phyloP scores from a whole-genome alignment of 2,888 invertebrate genomes.

The Bembecia ichneumoniformis region DNA sequence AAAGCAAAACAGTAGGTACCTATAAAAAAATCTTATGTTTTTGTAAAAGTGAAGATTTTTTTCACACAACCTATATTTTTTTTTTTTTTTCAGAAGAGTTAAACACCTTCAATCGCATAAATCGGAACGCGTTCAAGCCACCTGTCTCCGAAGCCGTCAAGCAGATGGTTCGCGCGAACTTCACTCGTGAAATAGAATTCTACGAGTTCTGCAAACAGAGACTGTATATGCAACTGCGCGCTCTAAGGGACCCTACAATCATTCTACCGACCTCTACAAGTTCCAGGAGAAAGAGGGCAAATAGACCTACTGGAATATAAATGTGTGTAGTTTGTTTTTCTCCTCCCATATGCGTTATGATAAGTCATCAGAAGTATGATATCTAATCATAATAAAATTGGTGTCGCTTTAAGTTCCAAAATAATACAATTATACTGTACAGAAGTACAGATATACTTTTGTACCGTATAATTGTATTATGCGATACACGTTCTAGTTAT shows the following conservation, averaged over 20 bases:
- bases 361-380: too few relatives aligned
- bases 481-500: too few relatives aligned
- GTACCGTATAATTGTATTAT: too few relatives aligned
- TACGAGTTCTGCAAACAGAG: slow-evolving; percentile 92
- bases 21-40: too few relatives aligned
- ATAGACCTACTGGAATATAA: slow-evolving; percentile 14
- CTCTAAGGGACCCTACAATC: slow-evolving; percentile 72
- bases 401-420: too few relatives aligned
- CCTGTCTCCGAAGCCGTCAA: slow-evolving; percentile 89
- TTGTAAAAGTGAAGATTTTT: too few relatives aligned
- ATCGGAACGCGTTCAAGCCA: slow-evolving; percentile 89
- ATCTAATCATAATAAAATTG: too few relatives aligned
- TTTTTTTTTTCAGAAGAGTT: slow-evolving; percentile 75
- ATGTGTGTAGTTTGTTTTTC: not conserved
- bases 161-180: slow-evolving; percentile 86
- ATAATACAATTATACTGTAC: too few relatives aligned
- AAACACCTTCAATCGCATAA: slow-evolving; percentile 83
- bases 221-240: slow-evolving; percentile 83
- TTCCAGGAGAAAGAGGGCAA: slow-evolving; percentile 26
- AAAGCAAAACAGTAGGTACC: too few relatives aligned
- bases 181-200: slow-evolving; percentile 91
- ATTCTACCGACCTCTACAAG: slow-evolving; percentile 29
- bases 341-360: not conserved
- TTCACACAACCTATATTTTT: too few relatives aligned
- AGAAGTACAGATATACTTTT: too few relatives aligned